Evolutionary conservation across 2,113 vertebrate species (phyloP), one percentile per base, ranked within the genome.

Genomic region (Catharus fuscescens): DNA sequence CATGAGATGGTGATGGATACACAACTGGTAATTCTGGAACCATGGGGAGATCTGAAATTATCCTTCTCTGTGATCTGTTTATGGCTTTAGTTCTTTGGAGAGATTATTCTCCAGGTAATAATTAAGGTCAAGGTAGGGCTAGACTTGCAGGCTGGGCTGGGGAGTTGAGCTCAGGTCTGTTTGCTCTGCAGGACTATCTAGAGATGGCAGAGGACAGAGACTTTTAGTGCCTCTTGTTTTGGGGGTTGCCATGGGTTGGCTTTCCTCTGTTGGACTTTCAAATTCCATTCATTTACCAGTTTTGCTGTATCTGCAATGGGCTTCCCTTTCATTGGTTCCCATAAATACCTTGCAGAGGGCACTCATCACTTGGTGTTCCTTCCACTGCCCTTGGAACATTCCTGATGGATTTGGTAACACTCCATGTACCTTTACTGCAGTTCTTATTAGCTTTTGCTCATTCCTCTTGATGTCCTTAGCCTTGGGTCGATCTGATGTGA

Each of bases 121-220:
- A 92, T 92, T 96, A 86, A 93, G 96, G 96, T 95, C 95, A 92
- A 93, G 88, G 90, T 67, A 94, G 81, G 61, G 86, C 19, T 44
- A 78, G 74, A 44, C 36, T 80, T 64, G 8, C 19, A 31, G 57
- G 32, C 78, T 56, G 88, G 29, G 45, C n/a, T 72, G 79, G 66
- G 18, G 64, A 44, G 62, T 8, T 34, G 53, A 64, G 73, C 53
- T 78, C 34, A 12, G 61, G 24, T 71, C 44, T 84, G 0, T 84
- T 53, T 40, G 54, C 59, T 73, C 23, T 25, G 61, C 40, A 36
- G 80, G 40, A 6, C 42, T 80, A 0, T 23, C 56, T 42, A 62
- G 74, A 60, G 66, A 31, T 21, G 38, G 11, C 57, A 50, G 21
- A 78, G 48, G 6, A 40, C 36, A 85, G 50, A 53, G 54, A 14